These are phyloP conservation scores for Frankliniella intonsa DNA, from an alignment of 2,888 invertebrate genomes.

Conservation along the genomic window DNA sequence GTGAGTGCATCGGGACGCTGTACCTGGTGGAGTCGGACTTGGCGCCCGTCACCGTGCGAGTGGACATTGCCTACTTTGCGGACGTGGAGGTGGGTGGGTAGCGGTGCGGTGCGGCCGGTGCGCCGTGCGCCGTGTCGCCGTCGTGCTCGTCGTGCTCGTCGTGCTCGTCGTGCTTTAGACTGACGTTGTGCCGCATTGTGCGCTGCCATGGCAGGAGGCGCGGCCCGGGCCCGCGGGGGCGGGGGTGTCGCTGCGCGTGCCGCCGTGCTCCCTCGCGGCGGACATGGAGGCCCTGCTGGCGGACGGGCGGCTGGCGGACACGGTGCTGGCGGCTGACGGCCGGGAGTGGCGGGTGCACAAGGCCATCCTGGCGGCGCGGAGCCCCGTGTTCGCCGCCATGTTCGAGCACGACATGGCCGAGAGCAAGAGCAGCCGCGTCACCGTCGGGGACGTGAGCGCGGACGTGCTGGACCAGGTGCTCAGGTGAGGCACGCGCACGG, in stretches of 20 bases:
- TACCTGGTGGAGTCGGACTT: not conserved
- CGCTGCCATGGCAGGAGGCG: not conserved
- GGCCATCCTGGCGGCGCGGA: conserved; percentile 29
- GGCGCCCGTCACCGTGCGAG: not conserved
- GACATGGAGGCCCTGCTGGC: conserved; percentile 9
- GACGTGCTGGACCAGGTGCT: conserved; percentile 29
- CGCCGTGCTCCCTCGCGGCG: not conserved
- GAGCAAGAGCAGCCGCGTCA: conserved; percentile 9
- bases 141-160: no score
- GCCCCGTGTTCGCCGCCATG: conserved; percentile 32
- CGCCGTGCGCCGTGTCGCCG: no score
- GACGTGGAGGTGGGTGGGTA: not conserved
- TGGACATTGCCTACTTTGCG: not conserved
- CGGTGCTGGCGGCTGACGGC: conserved; percentile 2
- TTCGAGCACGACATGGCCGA: conserved; percentile 32
- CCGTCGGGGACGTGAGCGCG: conserved; percentile 9
- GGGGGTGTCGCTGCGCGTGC: not conserved
- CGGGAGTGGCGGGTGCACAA: conserved; percentile 25
- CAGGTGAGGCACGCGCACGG: conserved; percentile 26
- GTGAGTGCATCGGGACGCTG: not conserved
- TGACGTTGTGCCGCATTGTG: not conserved
- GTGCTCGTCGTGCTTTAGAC: not conserved
- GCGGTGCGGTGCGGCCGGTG: not conserved
- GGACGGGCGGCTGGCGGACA: not conserved
- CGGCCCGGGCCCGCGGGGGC: not conserved